Evolutionary conservation across 2,797 vertebrate species (phyloP), one percentile per base, ranked within the genome.

Genomic region (Danio jaintianensis): DNA sequence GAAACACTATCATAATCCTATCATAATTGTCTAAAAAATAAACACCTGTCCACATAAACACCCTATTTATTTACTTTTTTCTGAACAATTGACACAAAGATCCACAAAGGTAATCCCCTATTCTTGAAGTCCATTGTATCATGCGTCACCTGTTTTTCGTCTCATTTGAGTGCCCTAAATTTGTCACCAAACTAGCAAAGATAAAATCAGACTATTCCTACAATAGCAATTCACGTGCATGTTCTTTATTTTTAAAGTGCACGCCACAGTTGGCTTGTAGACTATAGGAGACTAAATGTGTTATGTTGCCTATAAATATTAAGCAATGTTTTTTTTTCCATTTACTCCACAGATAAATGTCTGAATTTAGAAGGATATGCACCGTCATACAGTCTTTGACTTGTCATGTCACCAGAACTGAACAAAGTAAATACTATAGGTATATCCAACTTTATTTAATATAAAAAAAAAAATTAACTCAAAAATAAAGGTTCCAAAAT

Each of bases 101-200:
- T 20, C 20, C 63, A 45, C 42, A 47, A 29, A 1, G 11, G 16
- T 52, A 22, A 66, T 66, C 42, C 20, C 7, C 12, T 67, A 4
- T 55, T 7, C 22, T 9, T 40, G 48, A 7, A 29, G 48, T 50
- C 45, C 42, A 69, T 48, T 69, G 22, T 69, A 53, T 40, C 48
- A 29, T 29, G 48, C 18, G 29, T 69, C 67, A 69, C 48, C 16
- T 69, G 67, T 69, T 69, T 36, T 36, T 36, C 22, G 11, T 36
- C 45, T 68, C 8, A 68, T 36, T 36, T 50, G 15, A 18, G 29
- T 7, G 6, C 38, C 29, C 59, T 61, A 61, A 13, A 4, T 52
- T 68, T 40, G 9, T 66, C n/a, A 36, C 12, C 20, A 13, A 36
- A 59, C 1, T 15, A 22, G 12, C 29, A 69, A 6, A 55, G 6